These are phyloP conservation scores for Drosophila varians DNA, from an alignment of 1,140 invertebrate species.

Conservation along the genomic window DNA sequence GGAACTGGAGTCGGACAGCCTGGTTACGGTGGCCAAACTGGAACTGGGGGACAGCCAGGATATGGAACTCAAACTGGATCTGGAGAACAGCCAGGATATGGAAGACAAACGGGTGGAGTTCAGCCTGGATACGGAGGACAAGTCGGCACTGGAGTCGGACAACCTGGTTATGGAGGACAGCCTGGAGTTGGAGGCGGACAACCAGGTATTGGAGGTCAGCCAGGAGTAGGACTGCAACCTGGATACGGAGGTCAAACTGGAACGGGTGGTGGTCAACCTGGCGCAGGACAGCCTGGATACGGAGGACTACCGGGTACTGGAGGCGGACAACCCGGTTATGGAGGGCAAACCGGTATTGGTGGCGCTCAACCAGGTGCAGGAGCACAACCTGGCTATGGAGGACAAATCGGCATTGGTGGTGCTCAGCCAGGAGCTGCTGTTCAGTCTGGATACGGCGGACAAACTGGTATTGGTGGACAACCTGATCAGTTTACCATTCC, in stretches of 20 bases:
- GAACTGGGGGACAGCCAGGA: constrained; percentile 8
- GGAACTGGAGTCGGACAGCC: neutral
- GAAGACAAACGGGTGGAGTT: constrained; percentile 13
- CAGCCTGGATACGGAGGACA: constrained; percentile 27
- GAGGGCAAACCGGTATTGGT: constrained; percentile 4
- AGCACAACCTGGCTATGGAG: constrained; percentile 22
- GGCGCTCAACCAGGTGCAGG: constrained; percentile 17
- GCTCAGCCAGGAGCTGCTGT: constrained; percentile 1
- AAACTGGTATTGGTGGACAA: neutral
- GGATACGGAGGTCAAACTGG: constrained; percentile 1
- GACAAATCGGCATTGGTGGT: constrained; percentile 4
- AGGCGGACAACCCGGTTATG: constrained; percentile 12
- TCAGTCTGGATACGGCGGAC: constrained; percentile 4
- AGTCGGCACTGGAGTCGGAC: constrained; percentile 3
- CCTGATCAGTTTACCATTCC: neutral
- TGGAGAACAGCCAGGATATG: constrained; percentile 2
- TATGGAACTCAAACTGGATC: constrained; percentile 9
- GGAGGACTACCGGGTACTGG: neutral
- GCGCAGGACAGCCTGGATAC: constrained; percentile 3
- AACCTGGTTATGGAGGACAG: neutral
- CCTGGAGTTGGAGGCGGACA: neutral
- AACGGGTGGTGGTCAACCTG: constrained; percentile 10
- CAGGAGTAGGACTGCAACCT: constrained; percentile 6
- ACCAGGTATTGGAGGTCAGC: constrained; percentile 6
- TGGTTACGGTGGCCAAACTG: too few species aligned